Base-by-base conservation (phyloP, 2,888 invertebrate genomes). In the Ochlodes sylvanus region DNA sequence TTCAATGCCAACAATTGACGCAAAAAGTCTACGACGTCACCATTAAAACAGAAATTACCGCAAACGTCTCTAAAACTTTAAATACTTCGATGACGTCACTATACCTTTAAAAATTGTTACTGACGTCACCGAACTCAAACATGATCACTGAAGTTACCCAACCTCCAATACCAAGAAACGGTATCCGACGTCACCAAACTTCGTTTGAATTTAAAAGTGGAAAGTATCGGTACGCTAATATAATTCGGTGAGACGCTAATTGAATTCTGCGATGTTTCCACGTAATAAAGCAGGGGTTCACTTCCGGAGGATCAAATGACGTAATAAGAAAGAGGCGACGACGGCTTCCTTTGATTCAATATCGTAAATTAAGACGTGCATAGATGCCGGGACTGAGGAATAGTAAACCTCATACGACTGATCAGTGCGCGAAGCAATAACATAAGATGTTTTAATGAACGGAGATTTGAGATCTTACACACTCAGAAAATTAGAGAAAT, bases 351-450 rank as follows among this genome's bases (percentile, higher is more conserved):
- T 76, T 76, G 76, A 77, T 77, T 78, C 78, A 75, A 75, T 78
- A 76, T 77, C 75, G 73, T 78, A 76, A 76, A 79, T 78, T 79
- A 76, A 75, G 71, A 71, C 71, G 73, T 71, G 74, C 72, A 76
- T 73, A 75, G 72, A 71, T 71, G 72, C 74, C 60, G 66, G 62
- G 65, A 63, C 66, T 57, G 14, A 41, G 55, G 32, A 61, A 41
- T 44, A 14, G 47, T 63, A 56, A 47, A 34, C n/a, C 0, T 14
- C 41, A n/a, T 67, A 41, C 73, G 68, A 57, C 55, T 27, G 21
- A 67, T 21, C 7, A 61, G 19, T 54, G 69, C 63, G 70, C 55
- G 47, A n/a, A 7, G 47, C 19, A 21, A 42, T 17, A 38, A 10
- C 1, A 12, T 1, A 38, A 27, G 27, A 27, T 27, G 10, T 38